Evolutionary conservation across 1,140 invertebrate genomes (phyloP).

Genomic region (Lepidurus couesii): DNA sequence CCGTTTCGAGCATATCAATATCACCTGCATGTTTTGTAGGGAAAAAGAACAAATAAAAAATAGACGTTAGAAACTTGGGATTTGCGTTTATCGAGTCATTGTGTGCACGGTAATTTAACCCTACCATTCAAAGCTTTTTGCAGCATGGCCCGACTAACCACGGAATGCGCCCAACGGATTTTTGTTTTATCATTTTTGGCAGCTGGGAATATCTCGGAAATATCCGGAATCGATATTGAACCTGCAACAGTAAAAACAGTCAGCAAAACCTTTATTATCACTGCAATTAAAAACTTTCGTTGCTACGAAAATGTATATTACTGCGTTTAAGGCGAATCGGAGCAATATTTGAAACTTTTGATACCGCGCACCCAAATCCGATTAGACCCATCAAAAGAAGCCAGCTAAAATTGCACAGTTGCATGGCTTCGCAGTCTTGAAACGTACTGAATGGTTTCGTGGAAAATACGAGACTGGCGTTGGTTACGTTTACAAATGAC

Average conservation of each 20-base stretch:
- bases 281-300: neutral
- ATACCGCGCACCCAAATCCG: neutral
- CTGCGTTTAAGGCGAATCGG: neutral
- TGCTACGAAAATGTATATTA: neutral
- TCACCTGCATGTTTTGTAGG: constrained; percentile 46
- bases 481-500: neutral
- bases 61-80: neutral
- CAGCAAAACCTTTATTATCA: neutral
- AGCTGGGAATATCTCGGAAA: constrained; percentile 35
- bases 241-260: neutral
- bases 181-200: constrained; percentile 42
- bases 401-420: neutral
- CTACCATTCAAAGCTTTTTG: constrained; percentile 24
- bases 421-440: neutral
- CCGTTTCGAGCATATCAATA: constrained; percentile 79
- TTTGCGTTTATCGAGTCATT: neutral
- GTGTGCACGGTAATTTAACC: neutral
- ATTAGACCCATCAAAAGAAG: neutral
- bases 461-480: neutral
- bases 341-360: neutral
- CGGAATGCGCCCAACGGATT: constrained; percentile 44
- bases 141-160: constrained; percentile 25
- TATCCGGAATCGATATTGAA: constrained; percentile 30
- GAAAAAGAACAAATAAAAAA: constrained; percentile 31
- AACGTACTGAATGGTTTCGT: neutral